phyloP scores from a whole-genome alignment of 1,140 invertebrate species.

The Wiebesia pumilae region DNA sequence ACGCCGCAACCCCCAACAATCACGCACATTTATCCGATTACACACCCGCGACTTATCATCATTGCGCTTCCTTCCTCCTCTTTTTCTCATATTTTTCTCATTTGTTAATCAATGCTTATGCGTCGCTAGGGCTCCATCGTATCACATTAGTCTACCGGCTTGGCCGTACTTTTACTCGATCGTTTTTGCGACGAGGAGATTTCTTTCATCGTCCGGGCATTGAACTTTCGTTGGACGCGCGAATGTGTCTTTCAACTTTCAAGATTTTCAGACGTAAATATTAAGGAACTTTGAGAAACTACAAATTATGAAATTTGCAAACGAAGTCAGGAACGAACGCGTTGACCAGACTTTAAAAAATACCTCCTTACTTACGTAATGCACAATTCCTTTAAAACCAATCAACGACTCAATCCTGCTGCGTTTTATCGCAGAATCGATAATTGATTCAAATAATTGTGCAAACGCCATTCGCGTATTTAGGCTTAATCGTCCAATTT shows the following conservation, averaged over 20 bases:
- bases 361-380: not conserved
- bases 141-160: not conserved
- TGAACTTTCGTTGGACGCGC: not conserved
- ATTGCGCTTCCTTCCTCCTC: not conserved
- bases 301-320: no score
- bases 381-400: no score
- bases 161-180: not conserved
- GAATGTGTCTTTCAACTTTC: no score
- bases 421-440: not conserved
- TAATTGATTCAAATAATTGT: not conserved
- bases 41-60: not conserved
- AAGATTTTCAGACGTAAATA: no score
- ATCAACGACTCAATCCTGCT: no score
- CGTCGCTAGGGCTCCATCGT: not conserved
- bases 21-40: slow-evolving; percentile 48
- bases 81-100: not conserved
- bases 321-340: no score
- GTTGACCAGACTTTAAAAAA: not conserved
- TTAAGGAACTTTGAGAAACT: no score
- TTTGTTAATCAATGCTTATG: not conserved
- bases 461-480: not conserved
- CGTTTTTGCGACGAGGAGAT: not conserved
- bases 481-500: not conserved
- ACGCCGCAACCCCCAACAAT: slow-evolving; percentile 44
- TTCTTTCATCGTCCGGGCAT: not conserved